phyloP scores from a whole-genome alignment of 2,888 invertebrate species.

The Hypomecis atomaria region DNA sequence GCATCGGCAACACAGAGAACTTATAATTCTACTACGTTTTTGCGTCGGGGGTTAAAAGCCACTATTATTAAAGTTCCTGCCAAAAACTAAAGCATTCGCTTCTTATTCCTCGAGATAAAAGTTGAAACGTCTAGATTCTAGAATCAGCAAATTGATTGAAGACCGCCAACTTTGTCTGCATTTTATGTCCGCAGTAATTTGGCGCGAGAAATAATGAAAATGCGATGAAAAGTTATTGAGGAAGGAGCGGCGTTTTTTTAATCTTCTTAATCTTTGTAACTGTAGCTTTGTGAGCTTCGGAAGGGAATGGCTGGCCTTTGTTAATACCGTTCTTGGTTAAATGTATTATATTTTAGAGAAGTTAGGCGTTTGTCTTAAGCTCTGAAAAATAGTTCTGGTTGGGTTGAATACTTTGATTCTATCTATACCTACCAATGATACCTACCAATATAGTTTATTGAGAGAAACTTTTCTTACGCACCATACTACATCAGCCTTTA shows the following conservation, averaged over 20 bases:
- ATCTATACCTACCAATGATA: no score
- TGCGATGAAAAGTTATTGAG: slow-evolving; percentile 21
- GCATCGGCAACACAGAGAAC: no score
- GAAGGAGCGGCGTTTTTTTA: slow-evolving; percentile 15
- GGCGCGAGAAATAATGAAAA: slow-evolving; percentile 13
- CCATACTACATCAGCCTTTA: no score
- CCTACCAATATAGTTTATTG: no score
- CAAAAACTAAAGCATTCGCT: background rate
- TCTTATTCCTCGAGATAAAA: background rate
- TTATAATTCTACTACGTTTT: no score
- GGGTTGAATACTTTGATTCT: no score
- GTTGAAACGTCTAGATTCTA: slow-evolving; percentile 4
- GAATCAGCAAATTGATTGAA: slow-evolving; percentile 20
- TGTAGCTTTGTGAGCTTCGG: background rate
- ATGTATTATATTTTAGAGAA: no score
- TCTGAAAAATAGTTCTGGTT: no score
- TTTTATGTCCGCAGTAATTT: slow-evolving; percentile 23
- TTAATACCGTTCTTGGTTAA: background rate
- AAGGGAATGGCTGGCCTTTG: background rate
- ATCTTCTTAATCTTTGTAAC: slow-evolving; percentile 12
- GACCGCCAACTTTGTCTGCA: slow-evolving; percentile 12
- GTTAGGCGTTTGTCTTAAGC: no score
- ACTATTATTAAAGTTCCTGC: background rate
- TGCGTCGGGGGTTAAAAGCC: background rate
- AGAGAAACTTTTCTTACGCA: no score